Evolutionary conservation across 2,113 vertebrate species (phyloP).

Genomic region (Haliaeetus leucogaster): DNA sequence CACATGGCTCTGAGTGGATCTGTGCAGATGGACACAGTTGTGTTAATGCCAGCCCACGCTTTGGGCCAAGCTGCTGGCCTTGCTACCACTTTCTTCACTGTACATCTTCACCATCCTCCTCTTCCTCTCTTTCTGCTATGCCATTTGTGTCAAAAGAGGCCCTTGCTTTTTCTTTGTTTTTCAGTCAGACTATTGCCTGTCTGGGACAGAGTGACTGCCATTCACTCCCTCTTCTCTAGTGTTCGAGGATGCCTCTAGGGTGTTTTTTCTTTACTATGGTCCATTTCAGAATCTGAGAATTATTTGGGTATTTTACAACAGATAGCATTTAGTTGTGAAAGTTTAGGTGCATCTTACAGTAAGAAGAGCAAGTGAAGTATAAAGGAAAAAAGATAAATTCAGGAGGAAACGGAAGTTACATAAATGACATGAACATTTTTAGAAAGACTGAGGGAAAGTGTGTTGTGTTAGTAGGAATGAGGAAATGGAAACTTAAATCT

Average conservation of each 20-base stretch:
- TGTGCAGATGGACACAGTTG: not conserved
- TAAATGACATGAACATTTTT: not conserved
- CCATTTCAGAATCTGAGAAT: not conserved
- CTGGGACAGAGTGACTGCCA: not conserved
- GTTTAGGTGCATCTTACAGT: not conserved
- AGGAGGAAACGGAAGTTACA: not conserved
- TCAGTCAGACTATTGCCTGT: rapidly evolving
- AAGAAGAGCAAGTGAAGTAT: not conserved
- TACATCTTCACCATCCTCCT: not conserved
- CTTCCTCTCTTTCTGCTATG: not conserved
- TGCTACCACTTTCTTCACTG: not conserved
- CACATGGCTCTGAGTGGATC: not conserved
- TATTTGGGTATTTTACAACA: not conserved
- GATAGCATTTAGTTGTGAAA: not conserved
- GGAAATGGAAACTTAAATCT: not conserved
- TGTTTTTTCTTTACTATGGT: not conserved
- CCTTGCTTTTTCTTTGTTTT: not conserved
- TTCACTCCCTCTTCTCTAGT: not conserved
- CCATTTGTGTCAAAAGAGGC: not conserved
- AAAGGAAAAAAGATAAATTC: not conserved
- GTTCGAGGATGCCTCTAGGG: not conserved
- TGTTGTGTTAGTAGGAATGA: not conserved
- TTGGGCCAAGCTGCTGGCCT: not conserved
- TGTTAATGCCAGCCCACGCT: not conserved
- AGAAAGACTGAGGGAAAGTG: not conserved